Conservation (phyloP, 1,140 invertebrate species). For the Rhagoletis zephyria region DNA sequence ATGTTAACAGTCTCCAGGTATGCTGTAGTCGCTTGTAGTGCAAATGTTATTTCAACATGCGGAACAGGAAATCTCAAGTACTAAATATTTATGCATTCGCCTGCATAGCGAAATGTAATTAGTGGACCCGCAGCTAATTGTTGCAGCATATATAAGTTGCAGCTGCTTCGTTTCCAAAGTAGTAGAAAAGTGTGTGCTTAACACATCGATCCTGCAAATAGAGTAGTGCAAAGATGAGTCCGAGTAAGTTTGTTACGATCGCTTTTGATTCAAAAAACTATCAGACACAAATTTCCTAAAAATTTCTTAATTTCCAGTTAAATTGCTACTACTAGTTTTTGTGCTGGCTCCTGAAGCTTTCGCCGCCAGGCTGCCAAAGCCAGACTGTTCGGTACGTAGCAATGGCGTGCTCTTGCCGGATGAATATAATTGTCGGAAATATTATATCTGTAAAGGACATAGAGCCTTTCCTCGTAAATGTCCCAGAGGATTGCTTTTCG, state of each 20-base stretch:
- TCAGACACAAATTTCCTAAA: background rate
- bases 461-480: background rate
- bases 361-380: background rate
- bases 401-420: background rate
- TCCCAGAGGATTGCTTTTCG: background rate
- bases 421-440: background rate
- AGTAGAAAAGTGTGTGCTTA: background rate
- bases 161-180: background rate
- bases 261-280: background rate
- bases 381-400: background rate
- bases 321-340: constrained; percentile 30
- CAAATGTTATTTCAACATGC: background rate
- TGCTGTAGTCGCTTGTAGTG: background rate
- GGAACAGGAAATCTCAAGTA: constrained; percentile 37
- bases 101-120: background rate
- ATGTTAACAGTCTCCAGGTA: background rate
- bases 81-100: background rate
- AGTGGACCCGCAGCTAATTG: background rate
- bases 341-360: background rate
- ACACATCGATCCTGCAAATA: constrained; percentile 11
- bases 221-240: constrained; percentile 42
- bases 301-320: background rate
- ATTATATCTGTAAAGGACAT: background rate
- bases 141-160: constrained; percentile 8
- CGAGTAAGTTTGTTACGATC: background rate